Percentiles rank a stretch among this genome's conserved stretches.
phyloP scores from a whole-genome alignment of 2,113 vertebrate genomes.

The Stictonetta naevosa region DNA sequence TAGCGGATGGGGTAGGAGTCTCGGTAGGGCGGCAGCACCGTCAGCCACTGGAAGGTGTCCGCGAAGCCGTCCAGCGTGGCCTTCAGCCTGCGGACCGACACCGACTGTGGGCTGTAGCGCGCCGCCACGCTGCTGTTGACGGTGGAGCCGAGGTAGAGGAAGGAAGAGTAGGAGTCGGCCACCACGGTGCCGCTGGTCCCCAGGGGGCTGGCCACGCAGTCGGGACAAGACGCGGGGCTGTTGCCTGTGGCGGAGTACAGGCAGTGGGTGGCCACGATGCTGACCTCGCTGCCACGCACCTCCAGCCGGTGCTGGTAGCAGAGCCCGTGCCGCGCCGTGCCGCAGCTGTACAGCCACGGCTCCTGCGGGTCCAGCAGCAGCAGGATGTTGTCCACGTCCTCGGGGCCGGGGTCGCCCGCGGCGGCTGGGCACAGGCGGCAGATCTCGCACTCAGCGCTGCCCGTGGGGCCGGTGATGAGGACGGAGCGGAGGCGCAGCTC shows the following conservation, averaged over 20 bases:
- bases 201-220: slow-evolving; percentile 91
- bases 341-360: slow-evolving; percentile 88
- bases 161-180: slow-evolving; percentile 79
- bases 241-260: slow-evolving; percentile 82
- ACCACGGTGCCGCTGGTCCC: slow-evolving; percentile 88
- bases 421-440: slow-evolving; percentile 51
- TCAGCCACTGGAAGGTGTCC: slow-evolving; percentile 78
- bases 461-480: slow-evolving; percentile 85
- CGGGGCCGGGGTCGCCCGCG: not conserved
- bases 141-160: slow-evolving; percentile 89
- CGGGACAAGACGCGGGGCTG: slow-evolving; percentile 79
- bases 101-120: slow-evolving; percentile 84
- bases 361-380: slow-evolving; percentile 85
- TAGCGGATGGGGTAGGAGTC: slow-evolving; percentile 87
- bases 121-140: slow-evolving; percentile 81
- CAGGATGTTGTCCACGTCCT: slow-evolving; percentile 85
- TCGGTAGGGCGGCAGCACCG: slow-evolving; percentile 80
- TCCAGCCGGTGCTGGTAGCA: slow-evolving; percentile 87
- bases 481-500: slow-evolving; percentile 62
- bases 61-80: slow-evolving; percentile 86
- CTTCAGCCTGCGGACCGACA: slow-evolving; percentile 87
- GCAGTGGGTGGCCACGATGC: slow-evolving; percentile 63
- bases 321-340: slow-evolving; percentile 84
- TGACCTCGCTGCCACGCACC: accelerated
- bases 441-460: slow-evolving; percentile 80